Evolutionary conservation across 1,140 invertebrate genomes (phyloP).

Genomic region (Trichogramma pretiosum): DNA sequence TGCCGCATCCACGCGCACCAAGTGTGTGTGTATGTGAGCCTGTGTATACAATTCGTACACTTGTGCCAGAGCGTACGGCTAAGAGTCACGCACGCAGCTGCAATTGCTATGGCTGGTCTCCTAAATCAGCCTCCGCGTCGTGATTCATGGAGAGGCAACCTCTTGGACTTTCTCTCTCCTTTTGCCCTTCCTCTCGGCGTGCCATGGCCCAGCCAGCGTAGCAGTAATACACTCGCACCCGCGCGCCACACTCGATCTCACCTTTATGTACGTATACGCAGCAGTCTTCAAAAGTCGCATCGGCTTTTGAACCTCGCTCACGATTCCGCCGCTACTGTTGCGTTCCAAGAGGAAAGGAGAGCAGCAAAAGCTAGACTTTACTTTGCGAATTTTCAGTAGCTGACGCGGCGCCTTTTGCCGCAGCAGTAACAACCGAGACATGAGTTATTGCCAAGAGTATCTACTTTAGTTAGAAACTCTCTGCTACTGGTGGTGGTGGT

Average conservation of each 20-base stretch:
- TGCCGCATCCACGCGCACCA: too few relatives aligned
- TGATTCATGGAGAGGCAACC: constrained; percentile 42
- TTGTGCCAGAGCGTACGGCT: too few relatives aligned
- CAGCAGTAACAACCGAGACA: not conserved
- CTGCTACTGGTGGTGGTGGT: not conserved
- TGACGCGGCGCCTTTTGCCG: constrained; percentile 11
- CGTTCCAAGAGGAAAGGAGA: too few relatives aligned
- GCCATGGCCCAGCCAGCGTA: constrained; percentile 18
- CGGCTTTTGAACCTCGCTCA: too few relatives aligned
- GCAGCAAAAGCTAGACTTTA: not conserved
- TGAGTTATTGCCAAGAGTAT: constrained; percentile 7
- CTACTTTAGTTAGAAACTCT: constrained; percentile 1
- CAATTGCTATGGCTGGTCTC: constrained; percentile 39
- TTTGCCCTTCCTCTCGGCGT: constrained; percentile 3
- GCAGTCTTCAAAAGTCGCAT: too few relatives aligned
- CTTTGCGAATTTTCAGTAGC: constrained; percentile 13
- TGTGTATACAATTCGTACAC: too few relatives aligned
- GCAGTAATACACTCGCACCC: too few relatives aligned
- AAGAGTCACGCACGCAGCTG: constrained; percentile 37
- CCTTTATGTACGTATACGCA: too few relatives aligned
- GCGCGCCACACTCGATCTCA: too few relatives aligned
- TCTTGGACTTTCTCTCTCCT: constrained; percentile 22
- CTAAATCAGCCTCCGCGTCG: constrained; percentile 44
- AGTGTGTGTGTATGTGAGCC: too few relatives aligned
- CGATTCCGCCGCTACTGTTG: too few relatives aligned